Evolutionary conservation across 2,113 vertebrate genomes (phyloP).

Genomic region (Dicrurus megarhynchus): DNA sequence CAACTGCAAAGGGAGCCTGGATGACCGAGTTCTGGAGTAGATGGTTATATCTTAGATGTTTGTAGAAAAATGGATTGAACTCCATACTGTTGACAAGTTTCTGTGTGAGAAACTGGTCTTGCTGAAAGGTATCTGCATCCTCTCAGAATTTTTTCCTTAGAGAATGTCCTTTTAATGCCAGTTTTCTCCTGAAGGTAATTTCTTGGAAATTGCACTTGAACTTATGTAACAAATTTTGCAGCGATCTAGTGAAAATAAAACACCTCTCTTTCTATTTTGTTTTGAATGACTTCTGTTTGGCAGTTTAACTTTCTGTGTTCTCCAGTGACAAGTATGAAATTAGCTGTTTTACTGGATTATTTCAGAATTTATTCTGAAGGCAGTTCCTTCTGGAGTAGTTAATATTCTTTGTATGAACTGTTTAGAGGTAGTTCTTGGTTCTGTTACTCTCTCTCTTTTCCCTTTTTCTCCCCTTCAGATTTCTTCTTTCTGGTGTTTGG

Average conservation of each 20-base stretch:
- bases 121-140: not conserved
- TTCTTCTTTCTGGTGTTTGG: slow-evolving; percentile 37
- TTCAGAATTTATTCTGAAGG: not conserved
- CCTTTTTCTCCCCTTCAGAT: not conserved
- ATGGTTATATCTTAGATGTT: not conserved
- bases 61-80: not conserved
- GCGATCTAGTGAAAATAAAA: not conserved
- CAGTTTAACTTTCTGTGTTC: not conserved
- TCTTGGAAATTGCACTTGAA: not conserved
- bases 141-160: not conserved
- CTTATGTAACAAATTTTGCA: not conserved
- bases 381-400: not conserved
- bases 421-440: not conserved
- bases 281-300: not conserved
- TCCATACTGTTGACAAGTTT: not conserved
- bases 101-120: not conserved
- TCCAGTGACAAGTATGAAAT: not conserved
- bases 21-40: not conserved
- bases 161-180: not conserved
- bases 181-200: not conserved
- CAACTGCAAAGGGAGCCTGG: not conserved
- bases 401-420: not conserved
- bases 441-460: not conserved
- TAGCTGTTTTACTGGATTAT: not conserved
- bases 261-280: not conserved